These are phyloP conservation scores for Argynnis bischoffii DNA, from an alignment of 2,888 invertebrate genomes.

Conservation along the genomic window DNA sequence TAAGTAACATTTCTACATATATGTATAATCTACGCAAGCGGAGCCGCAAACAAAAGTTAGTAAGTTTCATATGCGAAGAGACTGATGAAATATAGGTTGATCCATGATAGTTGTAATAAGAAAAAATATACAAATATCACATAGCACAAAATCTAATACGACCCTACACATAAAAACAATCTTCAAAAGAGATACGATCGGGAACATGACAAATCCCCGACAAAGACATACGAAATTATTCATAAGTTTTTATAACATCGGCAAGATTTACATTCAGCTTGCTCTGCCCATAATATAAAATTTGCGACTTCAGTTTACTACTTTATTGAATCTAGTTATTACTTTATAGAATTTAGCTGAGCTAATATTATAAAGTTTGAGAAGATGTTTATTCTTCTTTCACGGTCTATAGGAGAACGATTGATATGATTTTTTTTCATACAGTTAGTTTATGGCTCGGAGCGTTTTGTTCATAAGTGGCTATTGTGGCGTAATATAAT, in stretches of 20 bases:
- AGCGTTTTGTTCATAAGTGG: too few relatives aligned
- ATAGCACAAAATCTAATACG: constrained; percentile 3
- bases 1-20: too few relatives aligned
- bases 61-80: too few relatives aligned
- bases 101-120: background rate
- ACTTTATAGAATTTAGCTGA: too few relatives aligned
- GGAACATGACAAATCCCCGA: constrained; percentile 12
- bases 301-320: constrained; percentile 9
- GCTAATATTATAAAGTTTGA: too few relatives aligned
- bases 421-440: too few relatives aligned
- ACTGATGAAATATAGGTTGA: background rate
- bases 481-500: too few relatives aligned
- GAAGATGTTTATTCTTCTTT: too few relatives aligned
- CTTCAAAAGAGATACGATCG: constrained; percentile 2
- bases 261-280: constrained; percentile 17
- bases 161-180: constrained; percentile 14
- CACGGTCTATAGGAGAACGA: too few relatives aligned
- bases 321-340: constrained; percentile 5
- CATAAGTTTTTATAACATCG: constrained; percentile 15
- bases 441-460: too few relatives aligned
- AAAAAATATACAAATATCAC: background rate
- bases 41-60: too few relatives aligned
- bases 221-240: constrained; percentile 22
- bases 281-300: constrained; percentile 12
- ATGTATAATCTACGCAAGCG: too few relatives aligned